Conservation (phyloP, 2,113 vertebrate genomes). For the Panthera leo region DNA sequence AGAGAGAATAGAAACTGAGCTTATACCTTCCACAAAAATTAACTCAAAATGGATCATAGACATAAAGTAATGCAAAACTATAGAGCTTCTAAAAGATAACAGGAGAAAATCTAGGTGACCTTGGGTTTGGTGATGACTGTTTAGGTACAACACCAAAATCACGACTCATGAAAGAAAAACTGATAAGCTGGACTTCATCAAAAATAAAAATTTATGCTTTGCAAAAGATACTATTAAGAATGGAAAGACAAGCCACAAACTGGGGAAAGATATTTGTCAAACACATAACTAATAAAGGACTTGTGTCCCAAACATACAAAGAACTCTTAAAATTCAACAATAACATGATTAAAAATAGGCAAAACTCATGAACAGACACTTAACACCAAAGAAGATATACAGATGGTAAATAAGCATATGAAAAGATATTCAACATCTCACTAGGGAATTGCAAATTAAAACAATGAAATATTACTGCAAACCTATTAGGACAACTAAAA, state of each 20-base stretch:
- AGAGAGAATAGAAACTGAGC: neutral
- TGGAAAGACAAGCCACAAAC: neutral
- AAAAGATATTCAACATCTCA: constrained; percentile 1
- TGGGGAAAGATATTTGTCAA: too few species aligned
- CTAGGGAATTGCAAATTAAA: neutral
- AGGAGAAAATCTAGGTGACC: neutral
- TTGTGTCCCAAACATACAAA: neutral
- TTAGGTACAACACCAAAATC: neutral
- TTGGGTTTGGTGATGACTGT: neutral
- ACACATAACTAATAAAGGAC: neutral
- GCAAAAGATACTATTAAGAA: neutral
- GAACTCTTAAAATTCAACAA: constrained; percentile 25
- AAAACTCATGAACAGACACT: neutral
- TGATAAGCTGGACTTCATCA: neutral
- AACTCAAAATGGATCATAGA: neutral
- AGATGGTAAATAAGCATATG: neutral
- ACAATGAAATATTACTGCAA: neutral
- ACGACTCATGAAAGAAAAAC: neutral
- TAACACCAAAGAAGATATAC: neutral
- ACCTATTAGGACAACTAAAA: neutral
- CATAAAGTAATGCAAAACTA: constrained; percentile 40
- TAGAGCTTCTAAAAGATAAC: constrained; percentile 7
- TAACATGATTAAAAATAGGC: constrained; percentile 26
- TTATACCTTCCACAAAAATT: neutral
- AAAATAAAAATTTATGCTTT: neutral